Evolutionary conservation across 2,888 invertebrate species (phyloP), one percentile per base, ranked within the genome.

Genomic region (Petrolisthes cinctipes): DNA sequence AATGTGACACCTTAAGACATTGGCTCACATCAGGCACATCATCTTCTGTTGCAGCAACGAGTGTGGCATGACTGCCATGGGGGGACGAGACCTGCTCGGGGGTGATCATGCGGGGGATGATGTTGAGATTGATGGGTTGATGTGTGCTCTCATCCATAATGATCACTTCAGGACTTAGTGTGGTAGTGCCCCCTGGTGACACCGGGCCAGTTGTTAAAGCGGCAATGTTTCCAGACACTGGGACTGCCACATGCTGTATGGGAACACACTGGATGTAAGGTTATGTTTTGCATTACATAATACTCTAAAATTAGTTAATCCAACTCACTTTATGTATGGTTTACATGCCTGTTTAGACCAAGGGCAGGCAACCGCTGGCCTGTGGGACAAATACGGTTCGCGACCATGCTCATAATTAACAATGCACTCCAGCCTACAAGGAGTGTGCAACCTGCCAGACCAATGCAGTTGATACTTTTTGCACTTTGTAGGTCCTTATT

Each of bases 51-150:
- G 82, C 66, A 23, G 91, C 89, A 20, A 91, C 91, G 14, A 90
- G 86, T 53, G 91, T 90, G 37, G 91, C 87, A 89, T 85, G 90
- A n/a, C 75, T 83, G n/a, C 73, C 56, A 23, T 82, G 84, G 9
- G 82, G 78, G 83, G 90, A 91, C 61, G 90, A 85, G 17, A 82
- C 85, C 57, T 81, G 78, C 14, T 68, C 82, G 14, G 86, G 75
- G 20, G 89, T 56, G 17, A 89, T 86, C 89, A 89, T 86, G 82
- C 90, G 78, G 88, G 91, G 73, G 90, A 91, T 91, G 20, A 91
- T 91, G 79, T 91, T 91, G 37, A 91, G 89, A 83, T 91, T 91
- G 84, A 91, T 91, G 54, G 91, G 91, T 57, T 91, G 91, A 57
- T 91, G 86, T 37, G 89, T 90, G 17, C 73, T 82, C 5, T 91